phyloP scores from a whole-genome alignment of 2,113 vertebrate species.

The Ibidorhyncha struthersii region DNA sequence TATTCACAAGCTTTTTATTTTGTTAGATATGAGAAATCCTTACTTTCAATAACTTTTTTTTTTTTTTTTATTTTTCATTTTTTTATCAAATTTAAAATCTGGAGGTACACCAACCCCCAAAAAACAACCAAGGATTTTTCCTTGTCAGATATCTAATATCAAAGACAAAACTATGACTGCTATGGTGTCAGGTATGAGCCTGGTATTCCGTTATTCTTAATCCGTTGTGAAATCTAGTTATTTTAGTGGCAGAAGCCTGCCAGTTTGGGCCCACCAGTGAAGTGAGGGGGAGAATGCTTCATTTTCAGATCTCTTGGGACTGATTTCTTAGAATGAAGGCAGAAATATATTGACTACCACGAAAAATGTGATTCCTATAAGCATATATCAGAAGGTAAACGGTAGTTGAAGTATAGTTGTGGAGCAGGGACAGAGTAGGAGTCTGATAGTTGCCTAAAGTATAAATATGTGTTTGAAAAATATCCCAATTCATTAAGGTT shows the following conservation, averaged over 20 bases:
- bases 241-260: neutral
- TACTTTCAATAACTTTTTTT: neutral
- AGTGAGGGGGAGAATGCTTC: neutral
- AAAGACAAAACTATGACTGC: neutral
- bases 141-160: neutral
- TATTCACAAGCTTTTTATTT: neutral
- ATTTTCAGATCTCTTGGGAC: neutral
- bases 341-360: neutral
- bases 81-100: neutral
- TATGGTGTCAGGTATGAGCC: neutral
- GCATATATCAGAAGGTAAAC: neutral
- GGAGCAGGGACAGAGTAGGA: neutral
- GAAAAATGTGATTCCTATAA: neutral
- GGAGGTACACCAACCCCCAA: neutral
- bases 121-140: neutral
- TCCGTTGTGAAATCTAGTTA: neutral
- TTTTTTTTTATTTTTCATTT: neutral
- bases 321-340: neutral
- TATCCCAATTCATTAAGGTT: neutral
- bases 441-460: neutral
- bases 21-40: neutral
- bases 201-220: neutral
- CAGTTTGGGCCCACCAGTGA: neutral
- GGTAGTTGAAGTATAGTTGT: neutral
- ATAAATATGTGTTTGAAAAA: neutral